These are phyloP conservation scores for Mola mola DNA, from an alignment of 2,113 vertebrate genomes.

Conservation along the genomic window DNA sequence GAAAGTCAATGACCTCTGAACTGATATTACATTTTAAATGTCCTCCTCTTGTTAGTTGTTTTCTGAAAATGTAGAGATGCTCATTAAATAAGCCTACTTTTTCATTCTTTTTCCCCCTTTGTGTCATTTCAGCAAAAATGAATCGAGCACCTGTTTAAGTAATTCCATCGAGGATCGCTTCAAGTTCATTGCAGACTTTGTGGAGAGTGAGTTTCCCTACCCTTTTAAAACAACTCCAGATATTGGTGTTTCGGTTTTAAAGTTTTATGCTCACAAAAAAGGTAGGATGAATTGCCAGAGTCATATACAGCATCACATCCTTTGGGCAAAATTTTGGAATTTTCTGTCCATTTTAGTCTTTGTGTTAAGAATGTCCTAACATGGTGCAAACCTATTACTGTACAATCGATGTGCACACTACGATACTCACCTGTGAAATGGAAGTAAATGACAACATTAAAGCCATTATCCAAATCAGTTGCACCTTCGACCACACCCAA, in stretches of 20 bases:
- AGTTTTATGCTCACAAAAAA: too few relatives aligned
- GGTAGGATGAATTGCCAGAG: too few relatives aligned
- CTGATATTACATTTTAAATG: background rate
- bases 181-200: conserved; percentile 79
- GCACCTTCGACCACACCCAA: conserved; percentile 1
- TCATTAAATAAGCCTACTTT: background rate
- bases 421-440: too few relatives aligned
- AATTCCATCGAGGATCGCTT: conserved; percentile 76
- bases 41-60: background rate
- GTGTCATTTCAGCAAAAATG: conserved; percentile 77
- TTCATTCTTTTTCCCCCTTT: background rate
- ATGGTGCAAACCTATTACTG: background rate
- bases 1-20: background rate
- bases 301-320: too few relatives aligned
- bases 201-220: conserved; percentile 83
- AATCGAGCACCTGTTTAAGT: conserved; percentile 55
- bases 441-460: too few relatives aligned
- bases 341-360: background rate
- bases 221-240: too few relatives aligned
- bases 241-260: background rate
- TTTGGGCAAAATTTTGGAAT: background rate
- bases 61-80: background rate
- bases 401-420: background rate
- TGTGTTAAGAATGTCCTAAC: background rate
- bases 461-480: background rate